phyloP scores from a whole-genome alignment of 2,888 invertebrate species.

The Cancer borealis region DNA sequence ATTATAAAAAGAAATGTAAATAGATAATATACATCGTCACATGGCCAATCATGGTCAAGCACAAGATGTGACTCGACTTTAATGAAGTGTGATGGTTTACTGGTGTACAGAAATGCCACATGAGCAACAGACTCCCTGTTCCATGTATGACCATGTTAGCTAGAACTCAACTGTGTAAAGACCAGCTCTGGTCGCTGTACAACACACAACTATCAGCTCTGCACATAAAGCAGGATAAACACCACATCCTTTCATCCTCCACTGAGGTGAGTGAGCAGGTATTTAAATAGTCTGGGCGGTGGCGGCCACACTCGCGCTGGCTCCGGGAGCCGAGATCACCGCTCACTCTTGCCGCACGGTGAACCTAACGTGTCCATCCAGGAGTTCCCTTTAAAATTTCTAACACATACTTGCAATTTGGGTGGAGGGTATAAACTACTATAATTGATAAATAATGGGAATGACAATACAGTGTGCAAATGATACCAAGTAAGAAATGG shows the following conservation, averaged over 20 bases:
- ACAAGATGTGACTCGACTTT: constrained; percentile 69
- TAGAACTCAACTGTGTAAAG: constrained; percentile 60
- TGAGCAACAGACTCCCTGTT: constrained; percentile 63
- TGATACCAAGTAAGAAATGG: constrained; percentile 69
- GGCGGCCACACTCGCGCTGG: constrained; percentile 33
- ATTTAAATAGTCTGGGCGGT: constrained; percentile 58
- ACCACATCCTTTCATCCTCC: constrained; percentile 57
- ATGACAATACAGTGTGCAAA: constrained; percentile 71
- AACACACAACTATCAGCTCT: constrained; percentile 72
- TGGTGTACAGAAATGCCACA: constrained; percentile 54
- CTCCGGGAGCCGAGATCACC: background rate
- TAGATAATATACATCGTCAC: constrained; percentile 75
- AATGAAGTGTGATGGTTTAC: constrained; percentile 60
- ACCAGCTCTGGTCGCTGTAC: constrained; percentile 62
- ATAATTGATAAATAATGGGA: constrained; percentile 73
- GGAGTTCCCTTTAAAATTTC: constrained; percentile 62
- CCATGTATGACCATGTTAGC: constrained; percentile 75
- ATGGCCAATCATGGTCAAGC: constrained; percentile 76
- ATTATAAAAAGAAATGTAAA: constrained; percentile 75
- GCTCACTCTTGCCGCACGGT: constrained; percentile 47
- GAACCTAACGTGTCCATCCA: constrained; percentile 59
- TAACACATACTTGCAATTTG: constrained; percentile 68
- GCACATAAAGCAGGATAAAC: constrained; percentile 68
- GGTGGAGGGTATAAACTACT: constrained; percentile 57
- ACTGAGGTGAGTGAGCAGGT: constrained; percentile 70